Conservation (phyloP, 1,140 invertebrate species). For the Drosophila saltans region DNA sequence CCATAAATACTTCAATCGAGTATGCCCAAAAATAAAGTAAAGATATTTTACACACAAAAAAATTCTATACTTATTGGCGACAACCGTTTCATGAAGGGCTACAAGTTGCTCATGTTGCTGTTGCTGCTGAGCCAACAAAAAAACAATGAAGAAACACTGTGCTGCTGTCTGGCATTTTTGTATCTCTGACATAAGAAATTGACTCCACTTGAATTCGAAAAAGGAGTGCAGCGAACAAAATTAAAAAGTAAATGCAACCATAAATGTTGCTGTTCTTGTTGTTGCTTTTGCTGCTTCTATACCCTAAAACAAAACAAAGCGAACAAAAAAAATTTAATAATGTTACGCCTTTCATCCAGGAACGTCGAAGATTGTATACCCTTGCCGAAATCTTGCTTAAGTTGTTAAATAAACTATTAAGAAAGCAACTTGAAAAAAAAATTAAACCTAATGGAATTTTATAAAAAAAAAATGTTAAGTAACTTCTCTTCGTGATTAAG, state of each 20-base stretch:
- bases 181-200: slow-evolving; percentile 77
- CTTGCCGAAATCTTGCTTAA: neutral
- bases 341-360: too few species aligned
- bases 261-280: slow-evolving; percentile 53
- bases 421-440: too few species aligned
- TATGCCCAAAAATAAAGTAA: slow-evolving; percentile 80
- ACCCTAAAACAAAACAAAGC: neutral
- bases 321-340: neutral
- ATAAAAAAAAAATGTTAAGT: too few species aligned
- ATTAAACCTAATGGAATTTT: too few species aligned
- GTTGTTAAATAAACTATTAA: too few species aligned
- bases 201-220: slow-evolving; percentile 80
- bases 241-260: slow-evolving; percentile 79
- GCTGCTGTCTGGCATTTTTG: slow-evolving; percentile 52
- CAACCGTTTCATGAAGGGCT: slow-evolving; percentile 43
- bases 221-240: slow-evolving; percentile 77
- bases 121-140: slow-evolving; percentile 42
- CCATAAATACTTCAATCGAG: slow-evolving; percentile 82
- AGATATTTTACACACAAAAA: slow-evolving; percentile 75
- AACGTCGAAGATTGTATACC: neutral
- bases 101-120: neutral
- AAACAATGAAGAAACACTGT: slow-evolving; percentile 38
- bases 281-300: slow-evolving; percentile 33
- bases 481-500: too few species aligned
- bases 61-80: slow-evolving; percentile 55